A percentile compares a stretch with the other conserved stretches of the same genome.
Conservation (phyloP, 2,113 vertebrate species). For the Nicator chloris region DNA sequence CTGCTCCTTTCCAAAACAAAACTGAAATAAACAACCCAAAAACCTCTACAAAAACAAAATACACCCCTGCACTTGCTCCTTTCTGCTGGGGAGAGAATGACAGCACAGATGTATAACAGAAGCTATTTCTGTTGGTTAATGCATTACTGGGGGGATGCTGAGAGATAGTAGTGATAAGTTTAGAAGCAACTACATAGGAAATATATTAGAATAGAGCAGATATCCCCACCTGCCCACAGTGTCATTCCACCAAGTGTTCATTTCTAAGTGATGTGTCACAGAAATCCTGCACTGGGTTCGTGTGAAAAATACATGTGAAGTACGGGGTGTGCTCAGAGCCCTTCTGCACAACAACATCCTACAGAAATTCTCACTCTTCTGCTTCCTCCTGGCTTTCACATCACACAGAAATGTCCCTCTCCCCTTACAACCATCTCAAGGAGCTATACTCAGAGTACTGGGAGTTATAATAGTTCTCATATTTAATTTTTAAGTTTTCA, state of each 20-base stretch:
- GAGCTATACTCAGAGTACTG: background rate
- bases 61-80: slow-evolving; percentile 59
- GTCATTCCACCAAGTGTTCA: background rate
- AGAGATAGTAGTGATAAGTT: slow-evolving; percentile 31
- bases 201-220: slow-evolving; percentile 47
- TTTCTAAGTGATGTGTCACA: slow-evolving; percentile 26
- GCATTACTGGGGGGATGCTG: slow-evolving; percentile 1
- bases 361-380: slow-evolving; percentile 25
- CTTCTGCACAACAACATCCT: slow-evolving; percentile 38
- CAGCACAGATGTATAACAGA: slow-evolving; percentile 52
- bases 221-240: slow-evolving; percentile 53
- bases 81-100: slow-evolving; percentile 23
- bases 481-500: background rate
- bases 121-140: slow-evolving; percentile 49
- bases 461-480: background rate
- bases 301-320: slow-evolving; percentile 33
- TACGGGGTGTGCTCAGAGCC: background rate
- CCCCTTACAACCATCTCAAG: background rate
- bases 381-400: background rate
- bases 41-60: slow-evolving; percentile 42
- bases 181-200: slow-evolving; percentile 33
- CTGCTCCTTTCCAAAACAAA: slow-evolving; percentile 45
- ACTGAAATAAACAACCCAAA: slow-evolving; percentile 57
- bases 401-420: background rate
- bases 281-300: background rate